Evolutionary conservation across 2,888 invertebrate genomes (phyloP).

Genomic region (Caprella mutica): DNA sequence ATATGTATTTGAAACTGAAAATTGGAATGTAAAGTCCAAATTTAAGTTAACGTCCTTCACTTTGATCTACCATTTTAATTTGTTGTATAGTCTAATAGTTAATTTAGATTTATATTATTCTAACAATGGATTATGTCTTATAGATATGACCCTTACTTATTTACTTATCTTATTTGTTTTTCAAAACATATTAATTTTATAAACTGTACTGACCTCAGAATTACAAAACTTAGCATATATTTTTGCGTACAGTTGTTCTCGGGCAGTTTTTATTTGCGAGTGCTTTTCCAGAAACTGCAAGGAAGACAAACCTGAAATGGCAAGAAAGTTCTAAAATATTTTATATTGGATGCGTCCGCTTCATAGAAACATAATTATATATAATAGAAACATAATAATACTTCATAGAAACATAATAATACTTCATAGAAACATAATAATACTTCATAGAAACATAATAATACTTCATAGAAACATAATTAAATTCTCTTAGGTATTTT

Average conservation of each 20-base stretch:
- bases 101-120: too few relatives aligned
- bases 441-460: not conserved
- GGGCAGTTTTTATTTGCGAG: not conserved
- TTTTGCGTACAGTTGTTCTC: not conserved
- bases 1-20: too few relatives aligned
- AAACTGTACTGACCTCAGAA: constrained; percentile 1
- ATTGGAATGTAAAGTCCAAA: too few relatives aligned
- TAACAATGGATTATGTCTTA: too few relatives aligned
- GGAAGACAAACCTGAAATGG: not conserved
- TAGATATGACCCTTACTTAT: too few relatives aligned
- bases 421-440: not conserved
- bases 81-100: too few relatives aligned
- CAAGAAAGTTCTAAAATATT: too few relatives aligned
- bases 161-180: too few relatives aligned
- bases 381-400: not conserved
- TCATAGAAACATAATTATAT: not conserved
- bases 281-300: not conserved
- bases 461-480: not conserved
- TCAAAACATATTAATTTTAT: too few relatives aligned
- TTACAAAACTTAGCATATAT: not conserved
- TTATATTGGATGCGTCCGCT: too few relatives aligned
- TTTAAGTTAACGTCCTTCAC: too few relatives aligned
- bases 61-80: too few relatives aligned
- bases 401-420: not conserved
- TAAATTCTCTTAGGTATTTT: not conserved